Base-by-base conservation (phyloP, 2,797 vertebrate species). In the Gymnocypris eckloni region DNA sequence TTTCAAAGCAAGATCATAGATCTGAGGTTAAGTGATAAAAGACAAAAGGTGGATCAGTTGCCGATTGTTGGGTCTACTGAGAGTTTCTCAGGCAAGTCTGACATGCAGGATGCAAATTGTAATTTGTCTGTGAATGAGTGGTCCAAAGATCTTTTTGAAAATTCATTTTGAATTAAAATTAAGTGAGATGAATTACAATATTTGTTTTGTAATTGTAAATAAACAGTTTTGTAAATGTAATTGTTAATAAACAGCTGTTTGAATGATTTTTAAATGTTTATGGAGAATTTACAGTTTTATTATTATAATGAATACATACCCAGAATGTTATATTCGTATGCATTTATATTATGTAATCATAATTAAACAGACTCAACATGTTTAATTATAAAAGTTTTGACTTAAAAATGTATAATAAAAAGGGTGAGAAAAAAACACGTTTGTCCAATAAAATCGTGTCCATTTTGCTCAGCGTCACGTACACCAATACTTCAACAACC, bases 101-200 rank as follows among this genome's bases (percentile, higher is more conserved):
- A 85, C 16, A 25, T 81, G 50, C 69, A 45, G 64, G 15, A 20
- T 72, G 45, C 64, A 81, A 75, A 48, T n/a, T 70, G 50, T 78
- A 73, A 78, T 86, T 73, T 77, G 33, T 43, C 69, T 50, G 8
- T 54, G 4, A 59, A 85, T 85, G 87, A 91, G 28, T 90, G 82
- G 84, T 91, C 88, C 39, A 87, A 71, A 81, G 90, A 91, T 69
- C 90, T 91, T 70, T 91, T 91, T 85, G 81, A 80, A 75, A 50
- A 85, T 81, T 90, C 4, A 45, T 88, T 86, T 75, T 86, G 48
- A 86, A 52, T 48, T 69, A 45, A 28, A 83, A 54, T 72, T 50
- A 7, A 43, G 4, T 39, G 25, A 84, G 56, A 81, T 39, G 0
- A 54, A 33, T 76, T 54, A 2, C 33, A 13, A 37, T 54, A 37